Base-by-base conservation (phyloP, 2,113 vertebrate genomes). In the Kryptolebias marmoratus region DNA sequence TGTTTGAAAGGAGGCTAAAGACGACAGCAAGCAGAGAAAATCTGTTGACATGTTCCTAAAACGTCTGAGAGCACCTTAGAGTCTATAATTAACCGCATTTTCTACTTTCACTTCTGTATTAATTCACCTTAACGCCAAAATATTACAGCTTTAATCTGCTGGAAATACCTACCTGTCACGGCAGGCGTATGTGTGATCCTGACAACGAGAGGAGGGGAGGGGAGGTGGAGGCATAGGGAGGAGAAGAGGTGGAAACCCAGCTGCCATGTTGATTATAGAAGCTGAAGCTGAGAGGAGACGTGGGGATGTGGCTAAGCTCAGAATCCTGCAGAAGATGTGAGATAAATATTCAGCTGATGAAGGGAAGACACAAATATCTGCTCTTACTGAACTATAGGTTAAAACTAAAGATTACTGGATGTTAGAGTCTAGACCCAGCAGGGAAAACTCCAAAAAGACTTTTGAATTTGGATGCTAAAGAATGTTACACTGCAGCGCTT, bases 91-190 rank as follows among this genome's bases (percentile, higher is more conserved):
- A 93, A 82, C 74, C 15, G 55, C 57, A 75, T 91, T 91, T 90
- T 86, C 73, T 80, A 90, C 83, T 91, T 88, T 93, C 88, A 90
- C 86, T 79, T 76, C 76, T 56, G 50, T 79, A 90, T 91, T 94
- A 93, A 94, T 93, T 93, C 89, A 90, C 87, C 87, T 83, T 93
- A 93, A 93, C 92, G 87, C 90, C 90, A 91, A 91, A 93, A 93
- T 92, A 92, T 88, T 93, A 92, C 90, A 89, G 90, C 75, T 67
- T 64, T 94, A 93, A 94, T 93, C 92, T 87, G 14, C 27, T 54
- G 87, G 85, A 92, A 91, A 92, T 90, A 79, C 87, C 84, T 87
- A 81, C 86, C 90, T 93, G 92, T 91, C 91, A 91, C 39, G 64
- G 82, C 68, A 66, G 86, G 61, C 73, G 86, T 27, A 64, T 72